Evolutionary conservation across 37 sponge, comb jelly and placozoan genomes (phyloP), one percentile per base, ranked within the genome.

Genomic region (Dysidea cf. avara): DNA sequence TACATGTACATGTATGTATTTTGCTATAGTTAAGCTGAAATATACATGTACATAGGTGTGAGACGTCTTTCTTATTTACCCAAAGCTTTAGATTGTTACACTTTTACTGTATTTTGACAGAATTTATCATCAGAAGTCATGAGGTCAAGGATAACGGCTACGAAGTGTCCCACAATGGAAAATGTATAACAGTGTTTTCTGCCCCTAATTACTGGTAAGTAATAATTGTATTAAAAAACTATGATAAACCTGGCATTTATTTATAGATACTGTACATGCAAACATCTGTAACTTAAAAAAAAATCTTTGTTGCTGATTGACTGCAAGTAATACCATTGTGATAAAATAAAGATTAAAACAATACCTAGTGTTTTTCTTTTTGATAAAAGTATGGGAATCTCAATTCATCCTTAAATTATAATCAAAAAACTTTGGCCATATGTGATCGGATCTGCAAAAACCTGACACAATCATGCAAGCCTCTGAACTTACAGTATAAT

Each of bases 131-230:
- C 14, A 72, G 99, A 1, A 88, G 90, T 69, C 99, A 98, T 51
- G 99, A 98, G 63, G 93, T 98, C 50, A 98, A 98, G 74, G 75
- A 82, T 16, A 85, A 98, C 13, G 99, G 99, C 3, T 98, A 94
- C 63, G 99, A 97, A 57, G 95, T 98, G 22, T 80, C 84, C 53
- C 99, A 98, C 64, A 68, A 59, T 29, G 95, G 95, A 14, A 86
- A 86, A 68, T 98, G 99, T 63, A 86, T 98, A 54, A 98, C 99
- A 14, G 92, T 98, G n/a, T 98, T 98, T 75, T 98, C 99, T 17
- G 99, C 99, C 32, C 99, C 99, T 40, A 98, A 98, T 69, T 98
- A 98, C 70, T 98, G 99, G 93, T 90, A 32, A 21, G 74, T 22
- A 22, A 50, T 29, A 20, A 28, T 7, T 64, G 65, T 37, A 32